A percentile compares a stretch with the other conserved stretches of the same genome.
phyloP scores from a whole-genome alignment of 2,888 invertebrate genomes.

The Aricia artaxerxes region DNA sequence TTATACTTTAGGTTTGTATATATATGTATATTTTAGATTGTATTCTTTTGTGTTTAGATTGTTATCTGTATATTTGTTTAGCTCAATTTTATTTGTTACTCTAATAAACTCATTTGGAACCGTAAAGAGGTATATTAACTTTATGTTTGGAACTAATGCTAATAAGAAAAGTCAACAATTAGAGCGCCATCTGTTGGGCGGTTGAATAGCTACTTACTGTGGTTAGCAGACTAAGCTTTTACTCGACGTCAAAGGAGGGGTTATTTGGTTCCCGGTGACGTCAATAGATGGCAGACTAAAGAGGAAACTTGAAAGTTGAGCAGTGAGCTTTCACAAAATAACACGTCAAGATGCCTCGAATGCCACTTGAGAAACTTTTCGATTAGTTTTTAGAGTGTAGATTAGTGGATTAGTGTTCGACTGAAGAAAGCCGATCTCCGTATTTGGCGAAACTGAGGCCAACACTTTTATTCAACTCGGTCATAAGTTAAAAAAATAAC shows the following conservation, averaged over 20 bases:
- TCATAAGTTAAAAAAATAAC: too few species aligned
- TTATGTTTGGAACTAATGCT: background rate
- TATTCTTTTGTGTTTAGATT: too few species aligned
- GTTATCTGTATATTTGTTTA: too few species aligned
- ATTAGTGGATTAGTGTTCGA: too few species aligned
- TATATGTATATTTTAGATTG: too few species aligned
- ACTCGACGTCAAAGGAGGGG: background rate
- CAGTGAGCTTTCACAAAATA: background rate
- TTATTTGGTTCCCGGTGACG: background rate
- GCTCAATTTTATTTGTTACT: too few species aligned
- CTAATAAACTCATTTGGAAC: too few species aligned
- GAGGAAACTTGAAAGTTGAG: background rate
- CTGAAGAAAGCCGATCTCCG: background rate
- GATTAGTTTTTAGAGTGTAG: too few species aligned
- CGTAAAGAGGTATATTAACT: too few species aligned
- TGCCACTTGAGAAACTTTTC: background rate
- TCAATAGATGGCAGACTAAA: background rate
- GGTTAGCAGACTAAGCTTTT: background rate
- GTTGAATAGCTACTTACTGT: background rate
- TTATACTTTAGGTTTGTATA: too few species aligned
- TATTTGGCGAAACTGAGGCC: background rate
- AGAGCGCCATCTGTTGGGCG: background rate
- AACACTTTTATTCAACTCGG: too few species aligned
- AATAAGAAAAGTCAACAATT: background rate
- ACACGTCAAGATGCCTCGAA: background rate